Evolutionary conservation across 2,113 vertebrate genomes (phyloP).

Genomic region (Gambusia affinis): DNA sequence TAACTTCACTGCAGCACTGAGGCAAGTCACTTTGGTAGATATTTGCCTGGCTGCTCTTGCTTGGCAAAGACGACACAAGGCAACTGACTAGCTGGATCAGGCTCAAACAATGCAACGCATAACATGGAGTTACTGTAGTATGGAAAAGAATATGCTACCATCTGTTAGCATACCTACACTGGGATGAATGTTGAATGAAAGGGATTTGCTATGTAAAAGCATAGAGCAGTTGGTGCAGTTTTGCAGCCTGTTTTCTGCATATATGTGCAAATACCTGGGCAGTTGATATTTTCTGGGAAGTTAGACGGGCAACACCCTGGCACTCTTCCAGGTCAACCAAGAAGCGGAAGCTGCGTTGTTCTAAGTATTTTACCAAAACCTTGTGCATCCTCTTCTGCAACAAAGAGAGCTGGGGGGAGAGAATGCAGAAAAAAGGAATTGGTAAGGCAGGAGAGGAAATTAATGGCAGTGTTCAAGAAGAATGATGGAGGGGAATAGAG

Average conservation of each 20-base stretch:
- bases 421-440: slow-evolving; percentile 85
- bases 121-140: slow-evolving; percentile 56
- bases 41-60: slow-evolving; percentile 64
- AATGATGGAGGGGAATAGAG: slow-evolving; percentile 99
- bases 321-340: slow-evolving; percentile 87
- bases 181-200: slow-evolving; percentile 61
- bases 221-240: slow-evolving; percentile 42
- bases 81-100: slow-evolving; percentile 56
- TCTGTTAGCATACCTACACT: slow-evolving; percentile 46
- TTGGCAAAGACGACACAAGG: slow-evolving; percentile 61
- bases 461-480: slow-evolving; percentile 99
- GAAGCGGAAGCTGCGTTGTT: slow-evolving; percentile 84
- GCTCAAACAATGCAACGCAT: slow-evolving; percentile 63
- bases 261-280: slow-evolving; percentile 91
- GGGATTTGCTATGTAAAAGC: slow-evolving; percentile 52
- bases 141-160: slow-evolving; percentile 51
- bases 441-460: slow-evolving; percentile 97
- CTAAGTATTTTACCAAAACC: slow-evolving; percentile 83
- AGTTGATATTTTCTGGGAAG: slow-evolving; percentile 93
- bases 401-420: slow-evolving; percentile 85
- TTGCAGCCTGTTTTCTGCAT: slow-evolving; percentile 47
- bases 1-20: slow-evolving; percentile 43
- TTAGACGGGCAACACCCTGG: slow-evolving; percentile 90
- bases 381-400: slow-evolving; percentile 86
- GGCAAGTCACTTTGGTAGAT: slow-evolving; percentile 47